These are phyloP conservation scores for Crioceris asparagi DNA, from an alignment of 2,888 invertebrate species.

Conservation along the genomic window DNA sequence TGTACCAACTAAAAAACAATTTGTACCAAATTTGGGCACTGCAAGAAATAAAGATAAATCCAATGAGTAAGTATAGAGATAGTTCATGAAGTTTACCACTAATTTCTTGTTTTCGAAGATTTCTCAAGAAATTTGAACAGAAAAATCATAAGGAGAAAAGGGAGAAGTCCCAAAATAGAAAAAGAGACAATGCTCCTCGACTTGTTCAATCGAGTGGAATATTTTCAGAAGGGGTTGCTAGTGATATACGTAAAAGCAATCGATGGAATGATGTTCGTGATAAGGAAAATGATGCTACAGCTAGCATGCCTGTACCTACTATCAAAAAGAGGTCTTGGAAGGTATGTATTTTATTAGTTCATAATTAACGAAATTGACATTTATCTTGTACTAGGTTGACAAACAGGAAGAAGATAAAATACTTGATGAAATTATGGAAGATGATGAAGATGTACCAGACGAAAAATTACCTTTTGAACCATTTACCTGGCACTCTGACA, in stretches of 20 bases:
- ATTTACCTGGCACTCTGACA: constrained; percentile 20
- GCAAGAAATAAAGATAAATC: constrained; percentile 30
- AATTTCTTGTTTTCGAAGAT: no score
- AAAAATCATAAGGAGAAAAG: constrained; percentile 13
- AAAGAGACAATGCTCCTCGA: constrained; percentile 8
- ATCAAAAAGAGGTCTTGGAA: constrained; percentile 25
- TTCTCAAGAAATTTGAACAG: constrained; percentile 16
- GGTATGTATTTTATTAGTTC: constrained; percentile 15
- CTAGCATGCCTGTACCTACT: constrained; percentile 23
- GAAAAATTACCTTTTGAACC: constrained; percentile 25
- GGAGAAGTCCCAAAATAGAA: constrained; percentile 10
- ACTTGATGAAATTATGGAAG: constrained; percentile 24
- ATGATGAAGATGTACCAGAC: constrained; percentile 25
- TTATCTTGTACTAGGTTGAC: constrained; percentile 28
- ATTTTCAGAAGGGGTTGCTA: constrained; percentile 32
- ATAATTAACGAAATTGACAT: no score
- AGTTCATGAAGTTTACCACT: no score
- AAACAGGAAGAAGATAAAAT: constrained; percentile 25
- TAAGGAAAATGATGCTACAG: constrained; percentile 18
- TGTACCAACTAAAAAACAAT: constrained; percentile 30
- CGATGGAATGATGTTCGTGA: constrained; percentile 19
- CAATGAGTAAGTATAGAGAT: constrained; percentile 23
- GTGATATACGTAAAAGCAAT: constrained; percentile 14
- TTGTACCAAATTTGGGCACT: constrained; percentile 33
- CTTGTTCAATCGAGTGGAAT: constrained; percentile 31